Evolutionary conservation across 1,140 invertebrate species (phyloP).

Genomic region (Mamestra configurata): DNA sequence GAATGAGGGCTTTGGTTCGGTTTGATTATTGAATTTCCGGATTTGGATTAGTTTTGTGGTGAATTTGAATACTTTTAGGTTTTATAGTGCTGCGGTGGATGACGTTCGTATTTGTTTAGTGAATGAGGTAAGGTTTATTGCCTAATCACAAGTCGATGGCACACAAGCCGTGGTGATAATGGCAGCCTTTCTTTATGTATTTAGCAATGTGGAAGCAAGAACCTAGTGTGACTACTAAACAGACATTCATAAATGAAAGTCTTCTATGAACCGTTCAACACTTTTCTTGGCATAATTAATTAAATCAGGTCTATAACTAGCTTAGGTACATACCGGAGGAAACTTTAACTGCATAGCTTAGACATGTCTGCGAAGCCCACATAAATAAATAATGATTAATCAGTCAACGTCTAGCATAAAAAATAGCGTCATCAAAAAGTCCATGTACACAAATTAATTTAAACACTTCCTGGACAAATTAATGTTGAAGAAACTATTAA

Average conservation of each 20-base stretch:
- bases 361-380: conserved; percentile 18
- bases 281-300: not conserved
- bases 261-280: not conserved
- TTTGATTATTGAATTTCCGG: conserved; percentile 41
- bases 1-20: conserved; percentile 21
- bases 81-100: not conserved
- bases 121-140: not conserved
- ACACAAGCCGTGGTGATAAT: not conserved
- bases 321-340: not conserved
- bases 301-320: not conserved
- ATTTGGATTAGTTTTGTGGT: conserved; percentile 33
- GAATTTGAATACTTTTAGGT: conserved; percentile 20
- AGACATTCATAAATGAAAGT: not conserved
- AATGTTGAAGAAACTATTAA: conserved; percentile 28
- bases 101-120: not conserved
- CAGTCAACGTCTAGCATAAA: conserved; percentile 4
- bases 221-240: not conserved
- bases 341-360: not conserved
- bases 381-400: conserved; percentile 39
- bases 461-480: conserved; percentile 36
- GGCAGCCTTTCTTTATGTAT: not conserved
- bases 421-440: not conserved
- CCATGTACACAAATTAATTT: conserved; percentile 20
- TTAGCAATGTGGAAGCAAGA: not conserved
- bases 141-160: too few species aligned